Evolutionary conservation across 2,113 vertebrate species (phyloP).

Genomic region (Psettodes erumei): DNA sequence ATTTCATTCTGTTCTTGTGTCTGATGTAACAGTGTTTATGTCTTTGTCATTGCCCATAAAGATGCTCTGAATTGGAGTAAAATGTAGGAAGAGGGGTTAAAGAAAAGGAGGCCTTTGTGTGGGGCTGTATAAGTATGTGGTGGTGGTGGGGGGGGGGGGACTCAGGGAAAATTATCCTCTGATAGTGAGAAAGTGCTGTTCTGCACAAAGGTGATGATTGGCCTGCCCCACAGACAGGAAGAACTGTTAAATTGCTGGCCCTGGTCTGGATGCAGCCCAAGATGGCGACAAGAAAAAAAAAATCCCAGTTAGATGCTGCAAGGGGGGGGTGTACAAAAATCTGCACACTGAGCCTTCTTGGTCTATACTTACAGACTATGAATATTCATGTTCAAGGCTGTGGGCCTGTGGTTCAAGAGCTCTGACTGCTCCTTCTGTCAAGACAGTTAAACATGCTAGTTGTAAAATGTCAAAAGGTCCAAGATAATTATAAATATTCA

Average conservation of each 20-base stretch:
- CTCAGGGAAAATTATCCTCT: slow-evolving; percentile 8
- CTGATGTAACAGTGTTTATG: slow-evolving; percentile 47
- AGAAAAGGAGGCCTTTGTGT: slow-evolving; percentile 9
- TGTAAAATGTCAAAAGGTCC: slow-evolving; percentile 47
- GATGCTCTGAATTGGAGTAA: not conserved
- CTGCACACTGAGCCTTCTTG: slow-evolving; percentile 33
- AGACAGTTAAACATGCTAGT: slow-evolving; percentile 53
- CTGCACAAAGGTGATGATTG: not conserved
- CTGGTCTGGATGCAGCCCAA: slow-evolving; percentile 33
- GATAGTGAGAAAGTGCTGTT: not conserved
- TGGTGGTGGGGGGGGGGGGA: not conserved
- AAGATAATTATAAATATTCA: slow-evolving; percentile 59
- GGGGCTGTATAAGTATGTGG: not conserved
- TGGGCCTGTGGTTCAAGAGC: slow-evolving; percentile 33
- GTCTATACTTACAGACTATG: slow-evolving; percentile 46
- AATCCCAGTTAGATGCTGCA: not conserved
- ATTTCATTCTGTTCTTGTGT: slow-evolving; percentile 38
- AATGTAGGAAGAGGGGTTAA: slow-evolving; percentile 22
- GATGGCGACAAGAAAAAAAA: slow-evolving; percentile 21
- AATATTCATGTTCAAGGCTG: slow-evolving; percentile 59
- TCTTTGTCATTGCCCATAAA: slow-evolving; percentile 45
- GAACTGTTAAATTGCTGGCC: slow-evolving; percentile 34
- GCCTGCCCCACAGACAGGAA: slow-evolving; percentile 27
- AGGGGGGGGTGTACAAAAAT: slow-evolving; percentile 18
- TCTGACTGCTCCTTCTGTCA: slow-evolving; percentile 50